Evolutionary conservation across 53 echinoderm and acorn worm genomes (phyloP), one percentile per base, ranked within the genome.

Genomic region (Paracentrotus lividus): DNA sequence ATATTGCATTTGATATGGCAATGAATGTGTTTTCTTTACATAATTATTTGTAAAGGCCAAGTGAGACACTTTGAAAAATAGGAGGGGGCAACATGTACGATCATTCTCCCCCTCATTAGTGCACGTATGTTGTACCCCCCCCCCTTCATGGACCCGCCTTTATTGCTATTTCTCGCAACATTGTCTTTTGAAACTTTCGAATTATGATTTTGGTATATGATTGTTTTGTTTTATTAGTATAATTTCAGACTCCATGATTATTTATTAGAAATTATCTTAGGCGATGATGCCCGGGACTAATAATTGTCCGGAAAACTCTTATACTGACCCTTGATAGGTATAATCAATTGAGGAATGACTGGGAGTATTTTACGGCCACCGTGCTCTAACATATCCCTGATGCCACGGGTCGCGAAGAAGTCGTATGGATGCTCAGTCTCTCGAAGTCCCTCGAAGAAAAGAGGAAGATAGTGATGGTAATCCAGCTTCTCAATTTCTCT

Each of bases 361-460:
- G 96, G 96, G 24, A 96, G 68, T 90, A 96, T 89, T 61, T 96
- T 95, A 1, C 78, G 69, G 26, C 94, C 95, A 49, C 96, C 95
- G 55, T 96, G 96, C 49, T 96, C 94, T 21, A 96, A 84, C 10
- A 96, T 52, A 88, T 96, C 95, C 42, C 93, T 36, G 88, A 95
- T 94, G 4, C 95, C 96, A 51, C 92, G 94, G n/a, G 49, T 43
- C 56, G 95, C 96, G 67, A 96, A 96, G 95, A 96, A 96, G 55
- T 84, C 67, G 15, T 53, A 94, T 0, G 96, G 96, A 58, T 96
- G 95, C 34, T 88, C 95, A 38, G 94, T 93, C 77, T 96, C 96
- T 4, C 92, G 93, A 20, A 96, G 88, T n/a, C 96, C 96, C 29
- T 96, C 96, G 65, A 96, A 96, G 96, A 96, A 96, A 5, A 96